phyloP scores from a whole-genome alignment of 2,888 invertebrate genomes.

The Eilema depressum region DNA sequence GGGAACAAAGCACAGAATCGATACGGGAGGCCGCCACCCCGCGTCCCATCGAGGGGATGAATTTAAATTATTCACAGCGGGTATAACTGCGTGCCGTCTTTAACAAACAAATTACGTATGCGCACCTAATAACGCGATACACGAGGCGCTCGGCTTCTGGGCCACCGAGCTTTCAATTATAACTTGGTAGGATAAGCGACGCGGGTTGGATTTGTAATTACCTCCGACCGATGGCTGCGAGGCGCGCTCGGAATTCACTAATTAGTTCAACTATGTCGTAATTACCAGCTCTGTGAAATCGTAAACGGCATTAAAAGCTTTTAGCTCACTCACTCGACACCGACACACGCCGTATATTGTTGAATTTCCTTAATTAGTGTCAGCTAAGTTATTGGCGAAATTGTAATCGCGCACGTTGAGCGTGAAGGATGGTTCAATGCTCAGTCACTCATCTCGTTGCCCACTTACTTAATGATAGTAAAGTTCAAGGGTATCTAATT shows the following conservation, averaged over 20 bases:
- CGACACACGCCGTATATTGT: constrained; percentile 34
- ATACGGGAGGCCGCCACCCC: constrained; percentile 74
- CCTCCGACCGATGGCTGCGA: constrained; percentile 61
- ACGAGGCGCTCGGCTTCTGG: constrained; percentile 73
- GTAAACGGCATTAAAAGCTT: constrained; percentile 66
- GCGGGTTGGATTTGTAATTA: constrained; percentile 76
- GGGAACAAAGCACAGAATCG: constrained; percentile 70
- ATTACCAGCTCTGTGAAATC: constrained; percentile 69
- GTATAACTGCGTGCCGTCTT: constrained; percentile 86
- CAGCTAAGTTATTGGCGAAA: constrained; percentile 33
- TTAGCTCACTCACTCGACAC: constrained; percentile 52
- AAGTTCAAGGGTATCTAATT: constrained; percentile 40
- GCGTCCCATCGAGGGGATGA: constrained; percentile 78
- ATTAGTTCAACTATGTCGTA: constrained; percentile 73
- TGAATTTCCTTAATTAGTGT: constrained; percentile 44
- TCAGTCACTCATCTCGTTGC: constrained; percentile 20
- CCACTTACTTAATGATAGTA: constrained; percentile 17
- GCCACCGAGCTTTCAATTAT: constrained; percentile 83
- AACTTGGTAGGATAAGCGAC: constrained; percentile 79
- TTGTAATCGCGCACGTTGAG: constrained; percentile 18
- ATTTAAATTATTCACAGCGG: constrained; percentile 87
- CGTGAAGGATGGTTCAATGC: constrained; percentile 29
- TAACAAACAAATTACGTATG: constrained; percentile 87
- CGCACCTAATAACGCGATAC: constrained; percentile 84
- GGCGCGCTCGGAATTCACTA: constrained; percentile 55